These are phyloP conservation scores for Ochotona curzoniae DNA, from an alignment of 2,113 vertebrate species.

Conservation along the genomic window DNA sequence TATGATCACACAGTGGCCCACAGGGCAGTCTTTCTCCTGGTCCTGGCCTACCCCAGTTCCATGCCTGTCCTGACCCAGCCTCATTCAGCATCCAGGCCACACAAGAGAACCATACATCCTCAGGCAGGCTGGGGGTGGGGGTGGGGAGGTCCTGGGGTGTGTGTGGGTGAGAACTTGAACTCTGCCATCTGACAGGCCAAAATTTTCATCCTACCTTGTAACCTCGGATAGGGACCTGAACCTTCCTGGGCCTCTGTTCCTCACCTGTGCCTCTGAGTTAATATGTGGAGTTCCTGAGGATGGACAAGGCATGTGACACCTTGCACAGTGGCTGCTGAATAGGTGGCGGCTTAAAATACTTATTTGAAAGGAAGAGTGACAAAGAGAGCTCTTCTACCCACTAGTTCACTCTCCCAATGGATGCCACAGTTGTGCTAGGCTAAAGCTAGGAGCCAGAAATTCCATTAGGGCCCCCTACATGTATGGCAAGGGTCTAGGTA, in stretches of 20 bases:
- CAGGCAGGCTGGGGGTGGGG: background rate
- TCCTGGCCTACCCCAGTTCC: background rate
- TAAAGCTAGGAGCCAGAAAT: too few species aligned
- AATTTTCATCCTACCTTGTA: background rate
- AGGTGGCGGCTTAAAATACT: background rate
- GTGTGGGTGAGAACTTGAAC: background rate
- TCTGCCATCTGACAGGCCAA: background rate
- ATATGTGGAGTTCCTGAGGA: background rate
- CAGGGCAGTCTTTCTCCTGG: background rate
- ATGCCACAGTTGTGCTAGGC: too few species aligned
- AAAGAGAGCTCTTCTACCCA: too few species aligned
- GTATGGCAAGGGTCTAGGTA: too few species aligned
- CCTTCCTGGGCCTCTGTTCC: background rate
- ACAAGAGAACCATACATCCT: background rate
- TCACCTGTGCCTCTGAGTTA: background rate
- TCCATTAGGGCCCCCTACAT: too few species aligned
- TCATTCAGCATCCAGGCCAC: background rate
- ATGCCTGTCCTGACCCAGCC: background rate
- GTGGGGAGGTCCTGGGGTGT: accelerated
- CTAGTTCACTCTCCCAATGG: too few species aligned
- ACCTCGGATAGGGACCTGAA: background rate
- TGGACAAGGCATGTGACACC: background rate
- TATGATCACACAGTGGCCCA: background rate
- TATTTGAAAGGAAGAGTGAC: too few species aligned
- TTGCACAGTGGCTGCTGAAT: background rate